These are phyloP conservation scores for Zaprionus nigranus DNA, from an alignment of 1,140 invertebrate genomes.

Conservation along the genomic window DNA sequence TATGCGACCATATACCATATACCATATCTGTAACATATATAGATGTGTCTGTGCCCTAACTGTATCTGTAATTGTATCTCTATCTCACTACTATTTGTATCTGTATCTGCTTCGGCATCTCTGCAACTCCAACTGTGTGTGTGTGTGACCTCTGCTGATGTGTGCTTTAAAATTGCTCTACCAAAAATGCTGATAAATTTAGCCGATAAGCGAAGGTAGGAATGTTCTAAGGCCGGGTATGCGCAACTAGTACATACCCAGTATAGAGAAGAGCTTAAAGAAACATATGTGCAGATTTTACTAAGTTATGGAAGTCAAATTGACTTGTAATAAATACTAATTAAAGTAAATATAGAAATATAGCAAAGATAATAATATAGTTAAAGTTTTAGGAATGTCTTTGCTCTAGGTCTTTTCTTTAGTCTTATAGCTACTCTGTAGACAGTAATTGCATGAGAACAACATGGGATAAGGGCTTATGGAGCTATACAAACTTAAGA, in stretches of 20 bases:
- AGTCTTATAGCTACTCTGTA: too few relatives aligned
- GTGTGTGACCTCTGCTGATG: conserved; percentile 58
- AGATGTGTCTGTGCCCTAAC: not conserved
- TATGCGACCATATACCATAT: not conserved
- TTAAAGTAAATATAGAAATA: too few relatives aligned
- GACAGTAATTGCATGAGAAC: too few relatives aligned
- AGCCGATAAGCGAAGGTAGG: conserved; percentile 44
- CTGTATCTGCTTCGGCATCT: conserved; percentile 30
- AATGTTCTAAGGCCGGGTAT: not conserved
- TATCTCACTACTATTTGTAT: conserved; percentile 12
- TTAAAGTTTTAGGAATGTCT: too few relatives aligned
- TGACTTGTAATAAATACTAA: not conserved
- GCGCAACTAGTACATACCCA: not conserved
- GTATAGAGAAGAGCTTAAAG: not conserved
- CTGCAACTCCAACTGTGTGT: conserved; percentile 27
- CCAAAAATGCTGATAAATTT: conserved; percentile 63
- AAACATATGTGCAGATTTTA: not conserved
- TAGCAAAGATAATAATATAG: too few relatives aligned
- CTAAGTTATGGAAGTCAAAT: not conserved
- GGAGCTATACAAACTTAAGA: not conserved
- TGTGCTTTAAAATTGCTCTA: conserved; percentile 59
- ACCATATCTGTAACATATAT: not conserved
- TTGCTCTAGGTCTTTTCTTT: too few relatives aligned
- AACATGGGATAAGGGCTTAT: too few relatives aligned
- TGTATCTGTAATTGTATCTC: conserved; percentile 16